Base-by-base conservation (phyloP, 2,888 invertebrate species). In the Linyphia triangularis region DNA sequence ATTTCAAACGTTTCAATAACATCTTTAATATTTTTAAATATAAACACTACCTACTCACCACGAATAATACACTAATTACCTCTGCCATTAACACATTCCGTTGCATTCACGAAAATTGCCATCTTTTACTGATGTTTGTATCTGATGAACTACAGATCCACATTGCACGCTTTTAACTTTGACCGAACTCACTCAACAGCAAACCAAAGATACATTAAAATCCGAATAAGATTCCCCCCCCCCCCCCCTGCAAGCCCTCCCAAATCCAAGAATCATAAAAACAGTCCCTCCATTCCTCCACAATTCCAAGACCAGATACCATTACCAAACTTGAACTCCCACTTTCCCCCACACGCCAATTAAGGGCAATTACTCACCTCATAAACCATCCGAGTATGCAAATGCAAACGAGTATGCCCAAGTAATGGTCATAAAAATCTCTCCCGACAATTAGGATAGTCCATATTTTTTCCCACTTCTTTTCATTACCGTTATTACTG, bases 341-440 rank as follows among this genome's bases (percentile, higher is more conserved):
- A 43, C 40, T 72, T 51, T 43, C 43, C 40, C 6, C 37, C 65
- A 19, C 40, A 43, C 26, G 67, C 67, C 51, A 81, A 81, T 81
- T 81, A 81, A 28, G 69, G 59, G 59, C 51, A 70, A 81, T 81
- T 57, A 70, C 70, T 81, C 69, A 59, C 70, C 22, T 13, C 19
- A 16, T 7, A n/a, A 70, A 69, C 81, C 37, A 22, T 22, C 28
- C 30, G n/a, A 26, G 26, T 37, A 81, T 81, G 81, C 59, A 70
- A 81, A 81, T 81, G 69, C 57, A 57, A n/a, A 37, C 33, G 43
- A 10, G 40, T 51, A 24, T 67, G 51, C 30, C 51, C 30, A 67
- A 67, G 51, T 79, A 79, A 65, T 22, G 33, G 69, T 57, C 81
- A 81, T 81, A 81, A 81, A 81, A 81, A 69, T 81, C 57, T 51